A percentile compares a stretch with the other conserved stretches of the same genome.
These are phyloP conservation scores for Scatophagus argus DNA, from an alignment of 2,113 vertebrate species.

Conservation along the genomic window DNA sequence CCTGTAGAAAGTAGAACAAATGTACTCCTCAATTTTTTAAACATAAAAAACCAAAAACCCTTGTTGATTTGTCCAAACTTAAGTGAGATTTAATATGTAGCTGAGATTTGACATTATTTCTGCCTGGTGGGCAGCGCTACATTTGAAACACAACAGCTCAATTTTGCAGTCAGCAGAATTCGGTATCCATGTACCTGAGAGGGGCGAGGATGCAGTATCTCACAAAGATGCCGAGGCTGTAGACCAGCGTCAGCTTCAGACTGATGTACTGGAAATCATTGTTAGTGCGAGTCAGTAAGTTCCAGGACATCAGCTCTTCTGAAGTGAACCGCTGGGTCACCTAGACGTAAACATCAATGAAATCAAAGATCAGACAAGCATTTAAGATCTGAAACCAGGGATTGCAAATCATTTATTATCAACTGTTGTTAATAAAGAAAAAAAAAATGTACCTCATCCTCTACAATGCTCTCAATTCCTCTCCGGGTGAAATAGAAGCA, in stretches of 20 bases:
- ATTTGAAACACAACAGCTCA: not conserved
- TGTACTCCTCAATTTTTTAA: not conserved
- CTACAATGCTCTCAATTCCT: slow-evolving; percentile 95
- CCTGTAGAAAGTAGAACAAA: slow-evolving; percentile 75
- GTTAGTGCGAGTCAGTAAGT: slow-evolving; percentile 96
- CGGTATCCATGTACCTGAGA: slow-evolving; percentile 90
- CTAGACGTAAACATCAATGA: slow-evolving; percentile 31
- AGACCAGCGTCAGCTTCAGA: slow-evolving; percentile 88
- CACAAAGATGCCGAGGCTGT: slow-evolving; percentile 90
- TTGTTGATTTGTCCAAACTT: too few species aligned
- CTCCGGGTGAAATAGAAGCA: slow-evolving; percentile 94
- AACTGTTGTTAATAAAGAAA: not conserved
- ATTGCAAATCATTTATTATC: not conserved
- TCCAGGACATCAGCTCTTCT: slow-evolving; percentile 97
- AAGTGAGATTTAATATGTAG: too few species aligned
- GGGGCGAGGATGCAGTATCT: slow-evolving; percentile 94
- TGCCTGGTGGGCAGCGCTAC: not conserved
- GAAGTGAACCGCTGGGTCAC: slow-evolving; percentile 96
- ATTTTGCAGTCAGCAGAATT: not conserved
- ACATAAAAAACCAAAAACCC: not conserved
- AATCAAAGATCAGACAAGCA: not conserved
- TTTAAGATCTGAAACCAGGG: not conserved
- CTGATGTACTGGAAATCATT: slow-evolving; percentile 95
- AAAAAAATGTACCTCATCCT: slow-evolving; percentile 86
- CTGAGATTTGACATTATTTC: not conserved